Conservation (phyloP, 2,797 vertebrate genomes). For the Hemibagrus guttatus region DNA sequence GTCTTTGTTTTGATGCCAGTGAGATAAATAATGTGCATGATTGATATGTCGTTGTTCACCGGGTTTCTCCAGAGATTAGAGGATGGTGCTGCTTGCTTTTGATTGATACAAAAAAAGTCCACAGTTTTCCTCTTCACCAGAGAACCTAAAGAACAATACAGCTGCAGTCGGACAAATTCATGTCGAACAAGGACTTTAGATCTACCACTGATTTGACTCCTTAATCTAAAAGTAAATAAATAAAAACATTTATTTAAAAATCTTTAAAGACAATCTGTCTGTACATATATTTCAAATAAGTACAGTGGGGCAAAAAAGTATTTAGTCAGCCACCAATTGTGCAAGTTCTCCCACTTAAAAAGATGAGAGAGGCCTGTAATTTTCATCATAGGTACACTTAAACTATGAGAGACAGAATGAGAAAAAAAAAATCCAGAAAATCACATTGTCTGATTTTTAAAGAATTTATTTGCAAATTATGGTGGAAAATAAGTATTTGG, state of each 20-base stretch:
- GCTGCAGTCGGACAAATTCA: background rate
- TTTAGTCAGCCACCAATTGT: no score
- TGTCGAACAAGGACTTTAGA: background rate
- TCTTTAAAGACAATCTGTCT: background rate
- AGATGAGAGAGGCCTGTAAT: no score
- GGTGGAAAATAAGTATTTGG: no score
- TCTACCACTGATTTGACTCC: background rate
- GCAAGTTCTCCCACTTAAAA: no score
- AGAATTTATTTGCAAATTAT: no score
- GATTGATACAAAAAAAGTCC: background rate
- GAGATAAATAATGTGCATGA: slow-evolving; percentile 4
- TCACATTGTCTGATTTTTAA: no score
- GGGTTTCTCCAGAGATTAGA: background rate
- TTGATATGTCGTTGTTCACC: background rate
- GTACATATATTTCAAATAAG: no score
- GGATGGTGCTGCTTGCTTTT: background rate
- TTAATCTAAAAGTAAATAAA: background rate
- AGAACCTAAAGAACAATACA: no score
- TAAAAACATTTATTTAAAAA: background rate
- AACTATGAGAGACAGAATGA: no score
- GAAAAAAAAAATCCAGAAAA: no score
- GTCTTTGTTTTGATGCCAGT: background rate
- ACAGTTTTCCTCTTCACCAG: background rate
- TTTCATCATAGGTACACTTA: no score
- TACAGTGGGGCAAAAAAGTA: no score